phyloP scores from a whole-genome alignment of 2,113 vertebrate genomes.

The Plecturocebus donacophilus region DNA sequence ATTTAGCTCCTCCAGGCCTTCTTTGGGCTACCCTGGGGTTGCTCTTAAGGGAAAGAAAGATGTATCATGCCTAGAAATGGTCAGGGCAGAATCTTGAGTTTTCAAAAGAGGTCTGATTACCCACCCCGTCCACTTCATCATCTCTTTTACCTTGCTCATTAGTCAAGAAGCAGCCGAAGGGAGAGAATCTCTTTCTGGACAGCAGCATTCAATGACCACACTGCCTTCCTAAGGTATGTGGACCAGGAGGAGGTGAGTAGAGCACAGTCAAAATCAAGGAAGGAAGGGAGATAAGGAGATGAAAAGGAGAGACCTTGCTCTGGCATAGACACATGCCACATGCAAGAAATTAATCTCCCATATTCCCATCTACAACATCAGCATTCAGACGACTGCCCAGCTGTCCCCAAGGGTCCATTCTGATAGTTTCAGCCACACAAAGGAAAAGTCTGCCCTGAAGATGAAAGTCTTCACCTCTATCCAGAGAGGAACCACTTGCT shows the following conservation, averaged over 20 bases:
- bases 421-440: neutral
- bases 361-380: neutral
- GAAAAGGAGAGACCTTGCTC: neutral
- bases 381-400: neutral
- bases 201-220: neutral
- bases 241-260: neutral
- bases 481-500: neutral
- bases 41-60: neutral
- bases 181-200: neutral
- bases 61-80: neutral
- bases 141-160: neutral
- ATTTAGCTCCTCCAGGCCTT: neutral
- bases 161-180: neutral
- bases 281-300: neutral
- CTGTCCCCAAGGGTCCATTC: neutral
- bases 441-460: neutral
- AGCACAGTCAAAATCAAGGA: neutral
- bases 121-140: no score
- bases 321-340: accelerated
- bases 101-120: neutral
- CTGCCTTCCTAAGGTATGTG: neutral
- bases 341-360: neutral
- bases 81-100: neutral
- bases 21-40: neutral
- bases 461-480: neutral